Evolutionary conservation across 2,888 invertebrate genomes (phyloP), one percentile per base, ranked within the genome.

Genomic region (Pollenia angustigena): DNA sequence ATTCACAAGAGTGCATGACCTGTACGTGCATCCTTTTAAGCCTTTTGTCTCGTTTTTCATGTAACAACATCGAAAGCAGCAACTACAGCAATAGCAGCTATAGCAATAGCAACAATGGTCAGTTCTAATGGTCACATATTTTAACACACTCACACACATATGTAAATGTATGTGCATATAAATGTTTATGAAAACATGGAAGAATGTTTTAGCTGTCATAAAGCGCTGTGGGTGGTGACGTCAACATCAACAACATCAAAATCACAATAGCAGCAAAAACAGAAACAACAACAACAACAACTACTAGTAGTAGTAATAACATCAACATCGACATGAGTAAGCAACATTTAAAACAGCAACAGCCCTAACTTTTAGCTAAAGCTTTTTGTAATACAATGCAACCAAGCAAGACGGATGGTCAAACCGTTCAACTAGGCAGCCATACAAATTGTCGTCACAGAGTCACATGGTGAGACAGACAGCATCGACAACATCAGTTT

Each of bases 1-100:
- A 68, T 68, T 75, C 64, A 68, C 18, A 56, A 74, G 76, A 87
- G 87, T 87, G 84, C 87, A 85, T 85, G 87, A 87, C 87, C 87
- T 81, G 84, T 72, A 84, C 81, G 81, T 81, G 85, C 84, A 87
- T 84, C 66, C 84, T 85, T 81, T 81, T 81, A 87, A 87, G 81
- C 84, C 87, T 87, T 87, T 87, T 85, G 87, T 87, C 81, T 87
- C 84, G 85, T 85, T 86, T 86, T 83, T 80, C 83, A 83, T 83
- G 52, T 72, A 80, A 64, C 69, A 74, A 75, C 74, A 79, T 75
- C 75, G 54, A 42, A 46, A 50, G 46, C 71, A 71, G 71, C 32
- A 75, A 10, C 48, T 52, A 42, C 62, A 69, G 23, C 76, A 75
- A 11, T 50, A 74, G 16, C 78, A 52, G 32, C 23, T 48, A 23